Evolutionary conservation across 2,797 vertebrate genomes (phyloP).

Genomic region (Xerus rutilus): DNA sequence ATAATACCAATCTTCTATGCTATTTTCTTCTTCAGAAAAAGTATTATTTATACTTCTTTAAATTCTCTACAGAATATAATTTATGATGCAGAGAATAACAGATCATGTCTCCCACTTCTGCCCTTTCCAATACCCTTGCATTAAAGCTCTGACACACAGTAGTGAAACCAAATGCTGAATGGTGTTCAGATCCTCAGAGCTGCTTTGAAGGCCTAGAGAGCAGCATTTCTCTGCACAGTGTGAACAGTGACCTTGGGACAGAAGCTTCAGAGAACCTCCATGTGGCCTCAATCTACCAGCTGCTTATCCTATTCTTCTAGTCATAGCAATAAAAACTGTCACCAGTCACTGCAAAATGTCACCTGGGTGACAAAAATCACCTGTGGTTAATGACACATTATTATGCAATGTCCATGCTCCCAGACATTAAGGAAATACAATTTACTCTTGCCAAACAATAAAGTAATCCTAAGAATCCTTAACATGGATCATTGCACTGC

Average conservation of each 20-base stretch:
- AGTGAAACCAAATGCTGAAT: background rate
- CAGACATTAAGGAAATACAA: background rate
- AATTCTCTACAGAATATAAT: background rate
- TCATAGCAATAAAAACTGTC: no score
- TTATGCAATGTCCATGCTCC: background rate
- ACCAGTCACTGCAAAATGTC: no score
- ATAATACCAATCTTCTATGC: background rate
- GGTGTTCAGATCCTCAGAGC: background rate
- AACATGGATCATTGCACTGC: background rate
- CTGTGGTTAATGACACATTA: no score
- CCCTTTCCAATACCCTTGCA: background rate
- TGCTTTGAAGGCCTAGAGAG: background rate
- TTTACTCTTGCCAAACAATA: background rate
- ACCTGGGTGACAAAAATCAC: no score
- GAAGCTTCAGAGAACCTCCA: background rate
- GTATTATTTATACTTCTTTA: background rate
- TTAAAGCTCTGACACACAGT: background rate
- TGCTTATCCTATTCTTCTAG: no score
- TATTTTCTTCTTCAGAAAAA: background rate
- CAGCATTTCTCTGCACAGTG: background rate
- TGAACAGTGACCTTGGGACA: no score
- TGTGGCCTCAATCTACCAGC: no score
- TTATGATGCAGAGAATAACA: no score
- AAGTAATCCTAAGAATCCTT: background rate
- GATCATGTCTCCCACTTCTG: background rate